These are phyloP conservation scores for Tragopan temminckii DNA, from an alignment of 2,797 vertebrate species.

Conservation along the genomic window DNA sequence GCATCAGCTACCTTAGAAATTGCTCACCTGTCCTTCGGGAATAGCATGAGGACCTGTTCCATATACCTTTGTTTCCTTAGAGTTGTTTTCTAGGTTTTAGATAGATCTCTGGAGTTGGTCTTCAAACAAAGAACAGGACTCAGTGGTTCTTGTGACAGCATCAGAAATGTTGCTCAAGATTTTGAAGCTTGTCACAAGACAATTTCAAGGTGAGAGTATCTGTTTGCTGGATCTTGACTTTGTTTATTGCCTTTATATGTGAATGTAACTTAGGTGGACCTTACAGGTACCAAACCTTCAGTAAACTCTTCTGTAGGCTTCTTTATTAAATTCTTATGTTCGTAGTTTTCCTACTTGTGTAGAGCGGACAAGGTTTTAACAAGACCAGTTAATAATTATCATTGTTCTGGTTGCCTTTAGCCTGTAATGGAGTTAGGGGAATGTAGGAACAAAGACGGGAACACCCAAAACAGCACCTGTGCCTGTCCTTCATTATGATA, in stretches of 20 bases:
- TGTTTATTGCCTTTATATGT: not conserved
- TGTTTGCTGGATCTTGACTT: not conserved
- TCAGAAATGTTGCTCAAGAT: not conserved
- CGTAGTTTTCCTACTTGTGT: not conserved
- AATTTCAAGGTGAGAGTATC: not conserved
- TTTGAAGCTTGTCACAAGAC: not conserved
- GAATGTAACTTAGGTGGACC: not conserved
- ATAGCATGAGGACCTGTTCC: not conserved
- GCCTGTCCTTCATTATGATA: not conserved
- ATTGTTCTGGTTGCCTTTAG: not conserved
- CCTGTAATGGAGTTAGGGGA: fast-evolving
- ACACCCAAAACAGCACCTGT: fast-evolving
- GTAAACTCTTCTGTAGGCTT: not conserved
- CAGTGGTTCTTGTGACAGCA: not conserved
- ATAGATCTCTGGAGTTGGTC: not conserved
- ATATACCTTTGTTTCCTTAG: not conserved
- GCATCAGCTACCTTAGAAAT: not conserved
- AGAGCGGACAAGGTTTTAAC: not conserved
- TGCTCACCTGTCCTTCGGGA: not conserved
- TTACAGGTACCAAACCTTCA: not conserved
- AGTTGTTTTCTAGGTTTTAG: not conserved
- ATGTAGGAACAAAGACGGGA: not conserved
- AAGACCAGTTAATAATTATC: not conserved
- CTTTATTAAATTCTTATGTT: not conserved
- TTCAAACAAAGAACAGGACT: not conserved